A percentile compares a stretch with the other conserved stretches of the same genome.
Conservation (phyloP, 2,888 invertebrate genomes). For the Malacosoma neustria region DNA sequence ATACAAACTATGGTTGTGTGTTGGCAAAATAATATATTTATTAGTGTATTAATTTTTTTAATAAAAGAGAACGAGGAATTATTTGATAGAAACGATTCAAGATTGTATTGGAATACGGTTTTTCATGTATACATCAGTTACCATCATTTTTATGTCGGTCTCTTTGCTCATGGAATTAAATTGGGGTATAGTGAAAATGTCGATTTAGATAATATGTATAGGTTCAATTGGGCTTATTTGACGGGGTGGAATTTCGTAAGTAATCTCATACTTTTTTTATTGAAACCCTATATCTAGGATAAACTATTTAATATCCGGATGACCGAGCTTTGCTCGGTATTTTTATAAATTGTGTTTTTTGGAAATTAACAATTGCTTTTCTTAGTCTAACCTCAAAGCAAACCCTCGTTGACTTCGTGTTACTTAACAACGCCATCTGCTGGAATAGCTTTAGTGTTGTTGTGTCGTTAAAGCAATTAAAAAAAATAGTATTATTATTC, state of each 20-base stretch:
- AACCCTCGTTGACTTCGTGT: no score
- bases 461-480: no score
- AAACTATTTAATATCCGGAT: no score
- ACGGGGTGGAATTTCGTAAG: conserved; percentile 65
- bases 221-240: conserved; percentile 30
- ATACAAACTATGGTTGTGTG: conserved; percentile 50
- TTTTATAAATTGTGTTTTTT: no score
- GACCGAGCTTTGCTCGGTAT: no score
- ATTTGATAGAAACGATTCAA: conserved; percentile 47
- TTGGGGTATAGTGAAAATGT: conserved; percentile 17
- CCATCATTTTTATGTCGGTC: conserved; percentile 33
- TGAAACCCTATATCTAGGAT: no score
- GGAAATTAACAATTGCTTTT: no score
- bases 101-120: conserved; percentile 53
- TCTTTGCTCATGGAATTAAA: conserved; percentile 26
- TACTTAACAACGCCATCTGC: no score
- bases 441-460: no score
- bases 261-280: no score
- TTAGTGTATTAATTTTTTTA: conserved; percentile 51
- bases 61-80: conserved; percentile 59
- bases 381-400: no score
- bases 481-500: no score
- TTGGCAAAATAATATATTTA: conserved; percentile 51
- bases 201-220: conserved; percentile 33
- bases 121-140: conserved; percentile 32